Conservation (phyloP, 2,797 vertebrate species). For the Rhinogobio ventralis region DNA sequence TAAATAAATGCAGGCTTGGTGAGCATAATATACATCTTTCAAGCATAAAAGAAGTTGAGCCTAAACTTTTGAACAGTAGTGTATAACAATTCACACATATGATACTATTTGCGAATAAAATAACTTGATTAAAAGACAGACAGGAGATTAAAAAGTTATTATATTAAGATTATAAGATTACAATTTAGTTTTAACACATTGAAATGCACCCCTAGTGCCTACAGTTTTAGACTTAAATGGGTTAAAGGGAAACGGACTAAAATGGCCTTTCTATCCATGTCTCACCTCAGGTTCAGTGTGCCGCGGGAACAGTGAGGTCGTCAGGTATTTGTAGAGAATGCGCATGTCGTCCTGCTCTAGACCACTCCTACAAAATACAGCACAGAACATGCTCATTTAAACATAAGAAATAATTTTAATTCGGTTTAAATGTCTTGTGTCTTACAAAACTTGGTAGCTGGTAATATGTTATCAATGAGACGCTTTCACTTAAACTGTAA, state of each 20-base stretch:
- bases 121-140: background rate
- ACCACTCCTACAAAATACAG: conserved; percentile 86
- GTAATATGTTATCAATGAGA: background rate
- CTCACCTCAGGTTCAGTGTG: conserved; percentile 96
- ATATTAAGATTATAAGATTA: background rate
- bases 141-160: background rate
- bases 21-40: background rate
- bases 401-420: background rate
- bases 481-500: background rate
- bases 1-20: background rate
- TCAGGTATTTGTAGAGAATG: conserved; percentile 97
- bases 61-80: background rate
- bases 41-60: background rate
- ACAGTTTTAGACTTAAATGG: background rate
- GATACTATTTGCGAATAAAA: background rate
- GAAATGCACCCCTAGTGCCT: background rate
- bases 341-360: conserved; percentile 98
- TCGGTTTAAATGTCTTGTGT: background rate
- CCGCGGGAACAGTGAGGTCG: conserved; percentile 95
- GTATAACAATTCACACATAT: background rate
- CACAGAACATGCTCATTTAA: background rate
- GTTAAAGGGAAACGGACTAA: background rate
- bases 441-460: background rate
- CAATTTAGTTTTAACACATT: background rate
- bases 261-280: background rate